Conservation (phyloP, 2,113 vertebrate genomes). For the Tupaia chinensis region DNA sequence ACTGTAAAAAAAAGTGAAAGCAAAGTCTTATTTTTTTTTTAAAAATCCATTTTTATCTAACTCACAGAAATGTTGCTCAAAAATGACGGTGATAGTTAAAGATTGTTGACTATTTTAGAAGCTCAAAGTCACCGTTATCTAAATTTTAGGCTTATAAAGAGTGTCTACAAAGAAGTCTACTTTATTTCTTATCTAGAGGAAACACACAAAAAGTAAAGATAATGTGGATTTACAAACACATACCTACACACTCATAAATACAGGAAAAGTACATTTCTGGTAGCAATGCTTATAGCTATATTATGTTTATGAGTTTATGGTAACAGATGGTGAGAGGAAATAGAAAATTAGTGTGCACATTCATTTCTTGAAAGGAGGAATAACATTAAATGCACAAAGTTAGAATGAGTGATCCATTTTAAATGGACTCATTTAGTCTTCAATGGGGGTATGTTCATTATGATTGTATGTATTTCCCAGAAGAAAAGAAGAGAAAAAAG, state of each 20-base stretch:
- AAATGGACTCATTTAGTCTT: conserved; percentile 27
- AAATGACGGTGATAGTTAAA: not conserved
- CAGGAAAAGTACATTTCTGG: conserved; percentile 58
- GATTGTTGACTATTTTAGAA: not conserved
- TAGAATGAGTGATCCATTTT: conserved; percentile 45
- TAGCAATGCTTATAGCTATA: conserved; percentile 64
- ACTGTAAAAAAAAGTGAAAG: not conserved
- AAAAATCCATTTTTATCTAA: not conserved
- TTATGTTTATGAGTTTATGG: conserved; percentile 63
- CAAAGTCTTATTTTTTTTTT: not conserved
- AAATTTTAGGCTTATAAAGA: not conserved
- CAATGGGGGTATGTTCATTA: conserved; percentile 21
- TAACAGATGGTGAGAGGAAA: conserved; percentile 73
- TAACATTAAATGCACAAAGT: conserved; percentile 65
- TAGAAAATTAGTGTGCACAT: conserved; percentile 51
- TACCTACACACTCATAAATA: conserved; percentile 4
- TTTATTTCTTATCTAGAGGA: not conserved
- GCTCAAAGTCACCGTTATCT: not conserved
- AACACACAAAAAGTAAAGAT: conserved; percentile 8
- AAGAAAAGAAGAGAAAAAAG: not conserved
- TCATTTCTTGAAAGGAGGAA: conserved; percentile 57
- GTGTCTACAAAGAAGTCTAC: not conserved
- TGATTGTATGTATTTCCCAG: conserved; percentile 8
- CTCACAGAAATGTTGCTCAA: not conserved
- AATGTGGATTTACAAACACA: conserved; percentile 16